Conservation (phyloP, 35 echinoderm and acorn worm species). For the Diadema setosum region DNA sequence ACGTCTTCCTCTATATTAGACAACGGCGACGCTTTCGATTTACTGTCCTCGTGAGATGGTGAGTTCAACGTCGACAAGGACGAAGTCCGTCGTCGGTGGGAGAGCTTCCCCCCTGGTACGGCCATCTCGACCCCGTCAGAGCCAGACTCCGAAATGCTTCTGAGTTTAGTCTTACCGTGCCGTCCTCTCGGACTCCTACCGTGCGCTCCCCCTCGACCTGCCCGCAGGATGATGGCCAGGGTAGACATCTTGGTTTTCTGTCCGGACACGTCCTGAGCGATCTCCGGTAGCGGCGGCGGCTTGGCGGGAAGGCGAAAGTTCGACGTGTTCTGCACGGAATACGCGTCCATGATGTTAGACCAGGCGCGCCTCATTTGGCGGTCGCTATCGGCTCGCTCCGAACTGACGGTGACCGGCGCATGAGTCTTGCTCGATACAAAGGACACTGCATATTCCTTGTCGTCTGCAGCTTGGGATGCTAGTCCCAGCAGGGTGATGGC, state of each 20-base stretch:
- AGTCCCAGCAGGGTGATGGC: conserved; percentile 52
- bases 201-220: neutral
- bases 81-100: neutral
- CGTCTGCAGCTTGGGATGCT: conserved; percentile 32
- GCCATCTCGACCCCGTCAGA: neutral
- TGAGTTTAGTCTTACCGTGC: neutral
- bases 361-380: neutral
- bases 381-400: neutral
- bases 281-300: conserved; percentile 17
- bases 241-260: conserved; percentile 30
- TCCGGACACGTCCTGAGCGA: neutral
- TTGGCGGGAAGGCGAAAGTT: conserved; percentile 49
- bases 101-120: neutral
- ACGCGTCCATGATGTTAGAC: conserved; percentile 25
- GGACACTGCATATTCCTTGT: conserved; percentile 20
- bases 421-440: conserved; percentile 37
- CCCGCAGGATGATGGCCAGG: conserved; percentile 37
- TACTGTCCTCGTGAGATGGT: neutral
- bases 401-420: neutral
- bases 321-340: conserved; percentile 37
- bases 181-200: neutral
- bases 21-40: neutral
- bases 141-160: neutral
- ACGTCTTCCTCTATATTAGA: neutral
- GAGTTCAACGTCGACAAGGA: neutral